phyloP scores from a whole-genome alignment of 2,797 vertebrate species.

The Yasuhikotakia modesta region DNA sequence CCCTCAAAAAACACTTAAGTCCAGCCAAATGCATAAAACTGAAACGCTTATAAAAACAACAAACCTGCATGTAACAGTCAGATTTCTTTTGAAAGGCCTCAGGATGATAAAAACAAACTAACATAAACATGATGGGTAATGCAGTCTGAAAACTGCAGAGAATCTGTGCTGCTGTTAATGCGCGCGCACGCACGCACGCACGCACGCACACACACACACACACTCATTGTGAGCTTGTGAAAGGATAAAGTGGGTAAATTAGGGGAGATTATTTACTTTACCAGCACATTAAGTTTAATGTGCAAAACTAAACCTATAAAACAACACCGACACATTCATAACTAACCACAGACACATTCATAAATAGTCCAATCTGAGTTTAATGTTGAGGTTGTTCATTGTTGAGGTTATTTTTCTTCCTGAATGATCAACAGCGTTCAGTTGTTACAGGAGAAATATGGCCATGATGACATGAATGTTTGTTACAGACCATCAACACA shows the following conservation, averaged over 20 bases:
- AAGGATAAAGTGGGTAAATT: no score
- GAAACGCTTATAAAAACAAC: conserved; percentile 22
- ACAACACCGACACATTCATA: conserved; percentile 37
- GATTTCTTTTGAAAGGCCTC: conserved; percentile 69
- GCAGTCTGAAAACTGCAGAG: conserved; percentile 66
- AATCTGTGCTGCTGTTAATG: no score
- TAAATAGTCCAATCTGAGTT: conserved; percentile 65
- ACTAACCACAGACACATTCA: no score
- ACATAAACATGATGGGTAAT: conserved; percentile 66
- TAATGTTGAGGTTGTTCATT: conserved; percentile 65
- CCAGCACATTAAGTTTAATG: no score
- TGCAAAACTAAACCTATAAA: no score
- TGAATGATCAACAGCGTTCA: conserved; percentile 58
- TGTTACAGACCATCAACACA: conserved; percentile 34
- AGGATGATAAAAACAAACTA: conserved; percentile 47
- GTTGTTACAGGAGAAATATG: conserved; percentile 42
- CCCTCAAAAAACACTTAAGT: conserved; percentile 39
- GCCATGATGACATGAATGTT: conserved; percentile 48
- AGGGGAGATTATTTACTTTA: no score
- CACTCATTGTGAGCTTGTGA: no score
- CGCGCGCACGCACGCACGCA: no score
- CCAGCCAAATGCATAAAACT: conserved; percentile 33
- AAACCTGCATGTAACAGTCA: conserved; percentile 79
- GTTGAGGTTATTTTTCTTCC: conserved; percentile 66
- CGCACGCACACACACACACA: no score